phyloP scores from a whole-genome alignment of 2,888 invertebrate species.

The Acanthosepion pharaonis region DNA sequence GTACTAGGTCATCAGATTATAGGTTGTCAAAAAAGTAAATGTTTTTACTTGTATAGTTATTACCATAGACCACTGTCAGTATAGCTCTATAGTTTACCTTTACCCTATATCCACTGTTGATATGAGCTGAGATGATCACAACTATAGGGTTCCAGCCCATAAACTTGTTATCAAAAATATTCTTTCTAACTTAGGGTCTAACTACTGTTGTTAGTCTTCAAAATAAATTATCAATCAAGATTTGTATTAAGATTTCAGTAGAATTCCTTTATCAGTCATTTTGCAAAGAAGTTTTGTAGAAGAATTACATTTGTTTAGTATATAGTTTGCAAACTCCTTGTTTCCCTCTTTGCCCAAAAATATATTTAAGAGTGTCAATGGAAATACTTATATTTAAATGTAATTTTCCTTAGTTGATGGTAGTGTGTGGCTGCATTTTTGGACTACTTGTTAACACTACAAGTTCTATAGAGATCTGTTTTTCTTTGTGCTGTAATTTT shows the following conservation, averaged over 20 bases:
- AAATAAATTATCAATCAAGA: background rate
- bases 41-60: background rate
- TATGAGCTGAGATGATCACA: background rate
- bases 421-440: background rate
- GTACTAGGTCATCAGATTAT: background rate
- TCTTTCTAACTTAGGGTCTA: background rate
- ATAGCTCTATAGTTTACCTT: background rate
- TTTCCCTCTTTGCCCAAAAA: too few species aligned
- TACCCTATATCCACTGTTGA: background rate
- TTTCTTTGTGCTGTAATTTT: background rate
- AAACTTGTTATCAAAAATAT: background rate
- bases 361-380: too few species aligned
- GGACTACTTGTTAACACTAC: background rate
- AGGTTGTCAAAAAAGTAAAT: background rate
- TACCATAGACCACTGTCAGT: background rate
- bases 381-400: background rate
- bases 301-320: background rate
- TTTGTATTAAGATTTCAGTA: background rate
- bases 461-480: background rate
- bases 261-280: background rate
- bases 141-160: background rate
- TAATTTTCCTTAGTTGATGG: background rate
- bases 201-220: background rate
- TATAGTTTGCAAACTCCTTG: too few species aligned
- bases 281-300: background rate